phyloP scores from a whole-genome alignment of 2,113 vertebrate species.

The Carassius gibelio region DNA sequence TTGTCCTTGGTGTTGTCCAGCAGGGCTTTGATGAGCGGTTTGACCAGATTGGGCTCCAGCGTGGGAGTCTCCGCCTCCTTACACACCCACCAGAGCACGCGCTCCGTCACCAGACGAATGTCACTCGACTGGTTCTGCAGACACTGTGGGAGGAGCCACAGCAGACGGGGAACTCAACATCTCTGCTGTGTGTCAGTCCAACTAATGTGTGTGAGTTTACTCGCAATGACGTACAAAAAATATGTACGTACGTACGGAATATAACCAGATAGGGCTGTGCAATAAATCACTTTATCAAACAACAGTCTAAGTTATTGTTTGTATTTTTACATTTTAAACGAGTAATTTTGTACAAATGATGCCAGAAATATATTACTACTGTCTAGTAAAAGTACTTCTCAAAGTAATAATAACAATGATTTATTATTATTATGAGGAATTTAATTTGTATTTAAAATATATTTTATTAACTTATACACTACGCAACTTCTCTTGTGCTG shows the following conservation, averaged over 20 bases:
- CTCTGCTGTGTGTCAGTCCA: neutral
- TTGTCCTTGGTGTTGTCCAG: conserved; percentile 99
- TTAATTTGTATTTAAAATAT: too few relatives aligned
- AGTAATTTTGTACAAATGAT: neutral
- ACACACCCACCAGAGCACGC: conserved; percentile 96
- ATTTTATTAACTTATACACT: too few relatives aligned
- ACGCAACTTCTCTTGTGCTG: too few relatives aligned
- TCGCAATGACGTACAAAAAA: too few relatives aligned
- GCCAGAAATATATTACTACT: neutral
- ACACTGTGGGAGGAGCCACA: conserved; percentile 75
- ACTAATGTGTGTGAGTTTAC: neutral
- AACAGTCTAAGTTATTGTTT: too few relatives aligned
- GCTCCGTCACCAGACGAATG: conserved; percentile 90
- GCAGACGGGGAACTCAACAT: neutral
- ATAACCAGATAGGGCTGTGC: too few relatives aligned
- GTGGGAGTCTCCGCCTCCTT: conserved; percentile 79
- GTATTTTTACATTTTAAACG: too few relatives aligned
- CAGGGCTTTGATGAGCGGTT: conserved; percentile 92
- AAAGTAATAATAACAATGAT: neutral
- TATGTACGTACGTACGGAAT: too few relatives aligned
- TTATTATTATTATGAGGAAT: too few relatives aligned
- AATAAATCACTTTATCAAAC: too few relatives aligned
- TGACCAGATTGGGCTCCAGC: conserved; percentile 83
- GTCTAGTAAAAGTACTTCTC: neutral
- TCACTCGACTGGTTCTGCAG: conserved; percentile 97